phyloP scores from a whole-genome alignment of 1,140 invertebrate species.

The Eumaeus atala region DNA sequence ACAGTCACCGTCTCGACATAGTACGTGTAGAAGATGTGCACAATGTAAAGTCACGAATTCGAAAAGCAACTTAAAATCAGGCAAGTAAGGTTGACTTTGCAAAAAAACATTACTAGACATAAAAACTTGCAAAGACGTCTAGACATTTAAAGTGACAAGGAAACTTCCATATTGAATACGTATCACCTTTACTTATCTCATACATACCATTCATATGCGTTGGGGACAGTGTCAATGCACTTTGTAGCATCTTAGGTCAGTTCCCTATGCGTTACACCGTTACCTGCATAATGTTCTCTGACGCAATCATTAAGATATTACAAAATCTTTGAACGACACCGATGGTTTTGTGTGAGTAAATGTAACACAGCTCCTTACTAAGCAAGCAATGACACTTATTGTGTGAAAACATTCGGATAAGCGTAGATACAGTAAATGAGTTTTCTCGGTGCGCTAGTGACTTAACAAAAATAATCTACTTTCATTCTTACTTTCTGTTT shows the following conservation, averaged over 20 bases:
- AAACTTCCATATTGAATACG: not conserved
- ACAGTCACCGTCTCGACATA: too few relatives aligned
- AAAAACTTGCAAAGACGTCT: not conserved
- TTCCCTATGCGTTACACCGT: slow-evolving; percentile 70
- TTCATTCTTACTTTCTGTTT: slow-evolving; percentile 47
- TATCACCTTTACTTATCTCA: slow-evolving; percentile 41
- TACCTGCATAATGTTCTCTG: slow-evolving; percentile 59
- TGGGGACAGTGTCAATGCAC: slow-evolving; percentile 64
- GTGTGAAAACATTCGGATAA: not conserved
- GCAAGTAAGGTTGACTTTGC: too few relatives aligned
- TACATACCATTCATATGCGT: slow-evolving; percentile 61
- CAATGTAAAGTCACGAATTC: too few relatives aligned
- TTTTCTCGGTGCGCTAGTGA: slow-evolving; percentile 61
- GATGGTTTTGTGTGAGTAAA: slow-evolving; percentile 15
- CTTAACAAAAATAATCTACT: slow-evolving; percentile 59
- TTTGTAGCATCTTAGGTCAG: slow-evolving; percentile 70
- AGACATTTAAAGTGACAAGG: not conserved
- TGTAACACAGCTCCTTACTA: not conserved
- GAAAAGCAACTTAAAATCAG: too few relatives aligned
- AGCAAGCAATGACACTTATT: slow-evolving; percentile 28
- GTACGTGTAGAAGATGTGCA: too few relatives aligned
- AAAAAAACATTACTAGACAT: too few relatives aligned
- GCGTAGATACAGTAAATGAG: slow-evolving; percentile 46
- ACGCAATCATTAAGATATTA: slow-evolving; percentile 25
- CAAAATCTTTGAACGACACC: slow-evolving; percentile 29